These are phyloP conservation scores for Antheraea assamensis DNA, from an alignment of 2,888 invertebrate genomes.

Conservation along the genomic window DNA sequence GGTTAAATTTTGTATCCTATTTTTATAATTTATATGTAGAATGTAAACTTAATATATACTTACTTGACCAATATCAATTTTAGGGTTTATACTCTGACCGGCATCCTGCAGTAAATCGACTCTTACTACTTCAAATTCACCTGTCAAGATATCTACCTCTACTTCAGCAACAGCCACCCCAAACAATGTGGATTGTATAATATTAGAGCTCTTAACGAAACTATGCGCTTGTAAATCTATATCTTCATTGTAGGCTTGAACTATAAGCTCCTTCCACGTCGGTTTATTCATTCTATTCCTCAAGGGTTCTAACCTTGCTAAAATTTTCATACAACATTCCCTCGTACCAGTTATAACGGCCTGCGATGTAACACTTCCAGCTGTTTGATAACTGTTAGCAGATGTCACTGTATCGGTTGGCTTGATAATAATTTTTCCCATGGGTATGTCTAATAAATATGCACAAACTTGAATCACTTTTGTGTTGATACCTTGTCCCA, in stretches of 20 bases:
- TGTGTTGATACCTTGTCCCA: conserved; percentile 91
- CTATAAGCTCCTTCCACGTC: conserved; percentile 74
- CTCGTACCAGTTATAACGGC: conserved; percentile 41
- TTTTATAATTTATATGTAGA: neutral
- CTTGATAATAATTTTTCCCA: conserved; percentile 85
- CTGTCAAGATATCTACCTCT: conserved; percentile 87
- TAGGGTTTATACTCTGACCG: conserved; percentile 84
- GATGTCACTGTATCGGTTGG: conserved; percentile 81
- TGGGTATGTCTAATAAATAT: conserved; percentile 83
- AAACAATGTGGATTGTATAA: conserved; percentile 59
- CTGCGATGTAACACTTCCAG: conserved; percentile 79
- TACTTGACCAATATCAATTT: conserved; percentile 85
- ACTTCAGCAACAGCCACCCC: conserved; percentile 85
- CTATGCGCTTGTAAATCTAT: conserved; percentile 55
- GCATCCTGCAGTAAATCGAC: conserved; percentile 85
- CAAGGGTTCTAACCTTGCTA: conserved; percentile 36
- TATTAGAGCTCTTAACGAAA: conserved; percentile 31
- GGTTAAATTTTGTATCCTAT: neutral
- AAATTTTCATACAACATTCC: conserved; percentile 36
- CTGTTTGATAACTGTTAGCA: conserved; percentile 85
- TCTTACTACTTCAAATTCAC: conserved; percentile 82
- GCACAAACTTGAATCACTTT: conserved; percentile 85
- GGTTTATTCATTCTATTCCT: conserved; percentile 48
- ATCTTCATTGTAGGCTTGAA: conserved; percentile 59
- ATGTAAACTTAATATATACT: conserved; percentile 26